Base-by-base conservation (phyloP, 2,113 vertebrate genomes). In the Brachypodius melanocephalos region DNA sequence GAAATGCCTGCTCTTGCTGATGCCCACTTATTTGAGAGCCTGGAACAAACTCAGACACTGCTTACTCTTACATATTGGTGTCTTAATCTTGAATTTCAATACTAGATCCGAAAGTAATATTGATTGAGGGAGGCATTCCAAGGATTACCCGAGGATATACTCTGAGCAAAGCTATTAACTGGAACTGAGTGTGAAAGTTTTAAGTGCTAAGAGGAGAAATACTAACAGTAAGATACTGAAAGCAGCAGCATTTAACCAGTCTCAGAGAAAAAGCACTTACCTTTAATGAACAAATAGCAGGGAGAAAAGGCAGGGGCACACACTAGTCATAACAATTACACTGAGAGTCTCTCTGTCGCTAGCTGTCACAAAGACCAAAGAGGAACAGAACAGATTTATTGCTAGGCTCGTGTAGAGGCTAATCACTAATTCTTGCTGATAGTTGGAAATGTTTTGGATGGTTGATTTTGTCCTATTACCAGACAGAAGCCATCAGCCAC, bases 341-440 rank as follows among this genome's bases (percentile, higher is more conserved):
- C 32, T 68, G n/a, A 59, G 75, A 67, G 57, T 61, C 61, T 80
- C 58, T 93, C 71, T 79, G 86, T 80, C 7, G 0, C 89, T 86
- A 87, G 26, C 74, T 88, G 71, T 91, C 73, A 79, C 32, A 59
- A 40, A 91, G 61, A 92, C 34, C 57, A 43, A 81, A 48, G 68
- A 96, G 80, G 63, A 93, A 83, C 5, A 96, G 58, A 90, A 36
- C 71, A 97, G 67, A 95, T 95, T 96, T 87, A 90, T 55, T 75
- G 32, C 57, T n/a, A 8, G 38, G 68, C 87, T 87, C 19, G 42
- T 51, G 28, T 32, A 59, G 68, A 95, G 38, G 61, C 84, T 77
- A 94, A 95, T 97, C 92, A 68, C 93, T 90, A 88, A 91, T 94
- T 77, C 68, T 45, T 83, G n/a, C n/a, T n/a, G 57, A 71, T 49